Evolutionary conservation across 2,113 vertebrate species (phyloP).

Genomic region (Lophura nycthemera): DNA sequence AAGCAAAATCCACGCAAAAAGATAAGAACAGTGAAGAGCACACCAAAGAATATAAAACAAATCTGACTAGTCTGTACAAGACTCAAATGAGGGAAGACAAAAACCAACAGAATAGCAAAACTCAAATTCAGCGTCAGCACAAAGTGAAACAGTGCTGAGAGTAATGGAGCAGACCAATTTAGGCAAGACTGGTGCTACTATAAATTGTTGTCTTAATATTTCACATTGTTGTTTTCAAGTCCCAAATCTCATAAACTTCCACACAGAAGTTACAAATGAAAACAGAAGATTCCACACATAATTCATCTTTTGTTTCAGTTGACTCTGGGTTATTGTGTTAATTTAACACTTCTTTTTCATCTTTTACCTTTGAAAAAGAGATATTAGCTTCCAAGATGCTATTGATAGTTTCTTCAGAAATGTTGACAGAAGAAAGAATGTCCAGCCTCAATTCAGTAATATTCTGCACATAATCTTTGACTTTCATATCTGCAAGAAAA

Average conservation of each 20-base stretch:
- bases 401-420: slow-evolving; percentile 63
- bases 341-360: background rate
- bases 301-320: background rate
- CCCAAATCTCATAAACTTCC: background rate
- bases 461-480: slow-evolving; percentile 70
- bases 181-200: background rate
- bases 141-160: background rate
- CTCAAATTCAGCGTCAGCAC: background rate
- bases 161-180: background rate
- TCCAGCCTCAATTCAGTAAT: slow-evolving; percentile 34
- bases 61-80: background rate
- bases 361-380: slow-evolving; percentile 65
- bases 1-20: background rate
- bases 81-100: background rate
- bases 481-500: slow-evolving; percentile 54
- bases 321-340: background rate
- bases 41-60: accelerated
- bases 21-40: background rate
- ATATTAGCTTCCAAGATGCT: slow-evolving; percentile 62
- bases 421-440: slow-evolving; percentile 31
- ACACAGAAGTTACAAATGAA: background rate
- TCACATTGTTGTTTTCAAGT: background rate
- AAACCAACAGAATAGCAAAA: background rate
- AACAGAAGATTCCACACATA: background rate
- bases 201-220: background rate